Conservation (phyloP, 2,888 invertebrate genomes). For the Dolichomitus sp. region DNA sequence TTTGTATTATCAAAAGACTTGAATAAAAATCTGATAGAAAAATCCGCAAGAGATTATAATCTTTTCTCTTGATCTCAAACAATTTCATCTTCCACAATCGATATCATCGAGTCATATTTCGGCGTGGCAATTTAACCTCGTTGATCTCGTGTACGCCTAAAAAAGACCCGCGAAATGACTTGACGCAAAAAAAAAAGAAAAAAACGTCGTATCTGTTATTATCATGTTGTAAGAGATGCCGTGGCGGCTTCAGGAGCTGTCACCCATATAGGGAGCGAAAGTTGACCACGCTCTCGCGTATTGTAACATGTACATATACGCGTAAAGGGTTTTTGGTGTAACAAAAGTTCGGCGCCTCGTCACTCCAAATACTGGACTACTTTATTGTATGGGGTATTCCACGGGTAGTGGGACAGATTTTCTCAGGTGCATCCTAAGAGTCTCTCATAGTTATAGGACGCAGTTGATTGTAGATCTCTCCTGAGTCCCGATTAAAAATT, state of each 20-base stretch:
- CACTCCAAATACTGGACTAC: slow-evolving; percentile 31
- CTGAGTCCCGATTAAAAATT: no score
- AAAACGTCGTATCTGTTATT: slow-evolving; percentile 54
- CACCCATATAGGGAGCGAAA: slow-evolving; percentile 86
- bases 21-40: no score
- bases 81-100: slow-evolving; percentile 27
- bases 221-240: slow-evolving; percentile 63
- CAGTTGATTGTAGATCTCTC: no score
- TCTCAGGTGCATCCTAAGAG: no score
- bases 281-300: slow-evolving; percentile 76
- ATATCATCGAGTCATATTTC: slow-evolving; percentile 29
- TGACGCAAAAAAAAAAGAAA: slow-evolving; percentile 31
- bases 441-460: no score
- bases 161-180: slow-evolving; percentile 50
- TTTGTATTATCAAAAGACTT: no score
- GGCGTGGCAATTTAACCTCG: slow-evolving; percentile 25
- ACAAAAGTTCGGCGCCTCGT: slow-evolving; percentile 34
- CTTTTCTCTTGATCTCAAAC: not conserved
- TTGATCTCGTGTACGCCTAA: slow-evolving; percentile 31
- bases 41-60: no score
- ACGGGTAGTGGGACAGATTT: no score
- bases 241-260: slow-evolving; percentile 71
- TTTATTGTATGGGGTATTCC: not conserved
- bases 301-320: slow-evolving; percentile 68
- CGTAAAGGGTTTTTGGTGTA: slow-evolving; percentile 71